Evolutionary conservation across 2,888 invertebrate genomes (phyloP), one percentile per base, ranked within the genome.

Genomic region (Perizoma affinitatum): DNA sequence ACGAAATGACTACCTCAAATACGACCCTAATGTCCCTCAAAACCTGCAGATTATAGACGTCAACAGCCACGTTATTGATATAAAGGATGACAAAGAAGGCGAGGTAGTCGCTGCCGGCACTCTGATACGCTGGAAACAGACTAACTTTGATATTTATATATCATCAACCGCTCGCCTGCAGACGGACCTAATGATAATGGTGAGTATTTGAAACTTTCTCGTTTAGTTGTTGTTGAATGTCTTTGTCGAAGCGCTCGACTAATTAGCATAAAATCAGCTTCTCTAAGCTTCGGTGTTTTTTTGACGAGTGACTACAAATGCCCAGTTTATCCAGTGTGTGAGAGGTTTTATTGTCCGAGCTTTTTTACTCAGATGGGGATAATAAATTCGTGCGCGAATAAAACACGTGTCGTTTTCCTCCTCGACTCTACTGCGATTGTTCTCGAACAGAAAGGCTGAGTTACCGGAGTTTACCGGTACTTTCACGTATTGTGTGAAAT

Each of bases 21-120:
- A 91, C 71, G 90, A 91, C 43, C 87, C 88, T 0, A 86, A 80
- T 52, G 87, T 87, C 34, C 91, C 91, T 0, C 88, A 90, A 68
- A 92, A 90, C 61, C 69, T 91, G n/a, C 88, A 87, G 65, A 90
- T 92, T 34, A 77, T 91, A 41, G 88, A 91, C 68, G 83, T 91
- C 9, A 87, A 90, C 64, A 89, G 80, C 63, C 84, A 90, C 48
- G 83, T 90, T 5, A 88, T 89, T 66, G 88, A 90, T 65, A 86
- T 89, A 45, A 88, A 86, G 63, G 90, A 90, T 61, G 83, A 76
- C 8, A 58, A 79, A 74, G 88, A 88, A 61, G 92, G 92, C 1
- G 78, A 79, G 45, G 83, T 82, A 11, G 88, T 88, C 5, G 86
- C 86, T 0, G 87, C 87, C 0, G 90, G 90, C 0, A 83, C 87